Conservation (phyloP, 1,140 invertebrate genomes). For the Penaeus vannamei region DNA sequence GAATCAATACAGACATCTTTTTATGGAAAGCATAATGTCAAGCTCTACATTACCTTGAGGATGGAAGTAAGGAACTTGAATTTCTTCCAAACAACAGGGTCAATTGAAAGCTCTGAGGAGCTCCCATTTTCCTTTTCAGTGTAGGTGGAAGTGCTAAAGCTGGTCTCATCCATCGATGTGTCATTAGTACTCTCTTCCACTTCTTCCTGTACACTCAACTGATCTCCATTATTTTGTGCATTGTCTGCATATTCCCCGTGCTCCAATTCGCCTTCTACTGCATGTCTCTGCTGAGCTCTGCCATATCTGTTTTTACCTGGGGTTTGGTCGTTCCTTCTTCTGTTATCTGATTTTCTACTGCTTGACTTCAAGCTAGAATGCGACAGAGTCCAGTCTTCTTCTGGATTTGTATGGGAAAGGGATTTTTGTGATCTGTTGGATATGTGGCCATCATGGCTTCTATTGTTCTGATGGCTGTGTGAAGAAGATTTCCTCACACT, state of each 20-base stretch:
- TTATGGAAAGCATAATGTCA: too few species aligned
- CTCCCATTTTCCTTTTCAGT: conserved; percentile 41
- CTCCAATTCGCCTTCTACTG: not conserved
- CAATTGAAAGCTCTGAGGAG: conserved; percentile 56
- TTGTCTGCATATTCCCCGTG: not conserved
- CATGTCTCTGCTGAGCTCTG: too few species aligned
- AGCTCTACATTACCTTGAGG: conserved; percentile 37
- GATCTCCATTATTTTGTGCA: not conserved
- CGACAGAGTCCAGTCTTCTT: too few species aligned
- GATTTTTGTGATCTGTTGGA: too few species aligned
- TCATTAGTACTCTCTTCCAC: conserved; percentile 37
- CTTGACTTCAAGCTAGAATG: too few species aligned
- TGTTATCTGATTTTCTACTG: too few species aligned
- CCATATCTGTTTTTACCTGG: too few species aligned
- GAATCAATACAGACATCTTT: not conserved
- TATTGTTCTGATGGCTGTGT: too few species aligned
- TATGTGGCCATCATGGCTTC: too few species aligned
- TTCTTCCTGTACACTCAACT: conserved; percentile 18
- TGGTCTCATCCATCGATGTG: conserved; percentile 51
- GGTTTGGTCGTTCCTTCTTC: too few species aligned
- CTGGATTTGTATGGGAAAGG: too few species aligned
- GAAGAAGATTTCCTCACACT: too few species aligned
- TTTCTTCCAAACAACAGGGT: conserved; percentile 57
- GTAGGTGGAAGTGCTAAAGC: conserved; percentile 44
- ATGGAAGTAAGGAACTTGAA: conserved; percentile 61